Conservation (phyloP, 2,888 invertebrate species). For the Anoplius nigerrimus region DNA sequence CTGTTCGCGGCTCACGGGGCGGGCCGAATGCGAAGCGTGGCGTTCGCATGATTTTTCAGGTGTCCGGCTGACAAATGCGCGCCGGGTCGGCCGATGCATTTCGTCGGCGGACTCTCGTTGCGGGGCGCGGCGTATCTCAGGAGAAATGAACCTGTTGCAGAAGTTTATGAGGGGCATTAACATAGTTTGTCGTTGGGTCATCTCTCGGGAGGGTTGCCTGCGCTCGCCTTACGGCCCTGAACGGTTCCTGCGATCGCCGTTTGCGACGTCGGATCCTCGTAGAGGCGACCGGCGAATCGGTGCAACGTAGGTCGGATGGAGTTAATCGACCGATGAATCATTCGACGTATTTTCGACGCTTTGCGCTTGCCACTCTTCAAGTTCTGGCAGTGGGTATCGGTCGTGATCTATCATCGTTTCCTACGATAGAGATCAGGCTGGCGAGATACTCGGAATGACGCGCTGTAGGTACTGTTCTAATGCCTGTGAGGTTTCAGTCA, state of each 20-base stretch:
- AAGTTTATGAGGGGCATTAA: slow-evolving; percentile 72
- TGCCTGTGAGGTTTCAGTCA: too few species aligned
- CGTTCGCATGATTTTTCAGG: slow-evolving; percentile 61
- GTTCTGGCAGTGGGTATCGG: too few species aligned
- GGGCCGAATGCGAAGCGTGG: slow-evolving; percentile 47
- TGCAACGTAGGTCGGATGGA: slow-evolving; percentile 10
- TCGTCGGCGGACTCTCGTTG: slow-evolving; percentile 54
- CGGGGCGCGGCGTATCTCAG: slow-evolving; percentile 42
- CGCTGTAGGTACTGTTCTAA: too few species aligned
- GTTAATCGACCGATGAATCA: too few species aligned
- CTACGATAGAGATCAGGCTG: too few species aligned
- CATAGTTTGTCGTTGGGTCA: slow-evolving; percentile 66
- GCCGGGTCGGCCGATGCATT: slow-evolving; percentile 59
- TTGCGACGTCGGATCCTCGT: slow-evolving; percentile 9
- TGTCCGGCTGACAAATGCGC: slow-evolving; percentile 66
- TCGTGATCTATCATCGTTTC: too few species aligned
- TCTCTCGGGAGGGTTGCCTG: slow-evolving; percentile 27
- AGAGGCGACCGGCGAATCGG: slow-evolving; percentile 11
- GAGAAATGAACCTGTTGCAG: slow-evolving; percentile 73
- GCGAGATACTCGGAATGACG: too few species aligned
- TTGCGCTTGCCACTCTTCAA: too few species aligned
- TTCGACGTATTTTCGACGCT: too few species aligned
- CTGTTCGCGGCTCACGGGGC: slow-evolving; percentile 38
- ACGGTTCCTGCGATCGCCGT: slow-evolving; percentile 16
- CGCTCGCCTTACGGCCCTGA: slow-evolving; percentile 23